A percentile compares a stretch with the other conserved stretches of the same genome.
Evolutionary conservation across 2,888 invertebrate species (phyloP).

Genomic region (Zaprionus obscuricornis): DNA sequence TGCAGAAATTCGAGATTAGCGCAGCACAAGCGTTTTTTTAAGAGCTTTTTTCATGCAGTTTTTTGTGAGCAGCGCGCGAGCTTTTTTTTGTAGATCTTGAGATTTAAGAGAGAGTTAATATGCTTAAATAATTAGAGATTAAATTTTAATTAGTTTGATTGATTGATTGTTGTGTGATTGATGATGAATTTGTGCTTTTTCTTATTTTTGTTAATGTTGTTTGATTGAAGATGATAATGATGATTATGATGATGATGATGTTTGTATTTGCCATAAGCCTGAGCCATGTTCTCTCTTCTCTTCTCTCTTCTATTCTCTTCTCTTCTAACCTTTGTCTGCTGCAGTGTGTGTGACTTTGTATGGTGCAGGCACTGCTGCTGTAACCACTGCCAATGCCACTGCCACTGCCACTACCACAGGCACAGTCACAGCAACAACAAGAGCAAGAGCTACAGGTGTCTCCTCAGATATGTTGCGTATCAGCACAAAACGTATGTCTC

Average conservation of each 20-base stretch:
- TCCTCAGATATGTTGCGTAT: too few relatives aligned
- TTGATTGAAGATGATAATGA: too few relatives aligned
- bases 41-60: slow-evolving; percentile 55
- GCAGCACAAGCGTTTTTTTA: slow-evolving; percentile 25
- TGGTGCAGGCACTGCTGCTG: background rate
- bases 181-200: too few relatives aligned
- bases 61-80: slow-evolving; percentile 16
- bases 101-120: too few relatives aligned
- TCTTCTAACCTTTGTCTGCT: slow-evolving; percentile 24
- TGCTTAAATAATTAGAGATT: too few relatives aligned
- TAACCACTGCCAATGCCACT: slow-evolving; percentile 10
- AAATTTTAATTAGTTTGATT: too few relatives aligned
- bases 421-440: too few relatives aligned
- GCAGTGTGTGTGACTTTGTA: slow-evolving; percentile 29
- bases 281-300: slow-evolving; percentile 47
- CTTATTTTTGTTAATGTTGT: too few relatives aligned
- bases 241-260: background rate
- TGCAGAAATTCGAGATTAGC: background rate
- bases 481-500: slow-evolving; percentile 48
- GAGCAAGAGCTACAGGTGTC: too few relatives aligned
- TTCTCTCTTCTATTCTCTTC: slow-evolving; percentile 30
- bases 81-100: too few relatives aligned
- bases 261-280: slow-evolving; percentile 34
- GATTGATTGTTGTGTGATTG: too few relatives aligned
- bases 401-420: slow-evolving; percentile 42